phyloP scores from a whole-genome alignment of 2,888 invertebrate species.

The Synanthedon formicaeformis region DNA sequence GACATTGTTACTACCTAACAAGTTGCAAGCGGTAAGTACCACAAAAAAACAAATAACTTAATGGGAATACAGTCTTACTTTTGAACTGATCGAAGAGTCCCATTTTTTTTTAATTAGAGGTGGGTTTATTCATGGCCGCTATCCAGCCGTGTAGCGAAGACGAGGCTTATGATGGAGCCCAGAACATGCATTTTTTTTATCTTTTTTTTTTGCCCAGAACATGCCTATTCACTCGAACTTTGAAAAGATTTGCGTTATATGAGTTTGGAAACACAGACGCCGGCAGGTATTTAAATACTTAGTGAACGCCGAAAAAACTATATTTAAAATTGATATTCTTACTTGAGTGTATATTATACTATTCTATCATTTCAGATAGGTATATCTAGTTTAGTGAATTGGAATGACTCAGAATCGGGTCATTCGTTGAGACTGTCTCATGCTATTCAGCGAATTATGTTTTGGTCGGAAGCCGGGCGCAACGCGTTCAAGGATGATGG shows the following conservation, averaged over 20 bases:
- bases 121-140: too few species aligned
- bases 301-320: neutral
- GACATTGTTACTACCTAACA: slow-evolving; percentile 52
- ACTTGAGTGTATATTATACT: neutral
- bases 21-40: slow-evolving; percentile 42
- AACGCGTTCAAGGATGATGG: slow-evolving; percentile 65
- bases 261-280: too few species aligned
- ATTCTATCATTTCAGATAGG: slow-evolving; percentile 37
- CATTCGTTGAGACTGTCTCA: slow-evolving; percentile 35
- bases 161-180: too few species aligned
- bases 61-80: too few species aligned
- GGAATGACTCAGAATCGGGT: slow-evolving; percentile 14
- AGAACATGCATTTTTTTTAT: too few species aligned
- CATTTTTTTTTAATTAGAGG: too few species aligned
- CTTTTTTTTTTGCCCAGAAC: too few species aligned
- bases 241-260: too few species aligned
- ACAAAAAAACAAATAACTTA: neutral
- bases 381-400: slow-evolving; percentile 29
- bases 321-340: neutral
- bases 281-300: too few species aligned
- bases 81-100: too few species aligned
- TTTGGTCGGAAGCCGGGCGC: slow-evolving; percentile 61
- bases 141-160: too few species aligned
- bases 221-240: too few species aligned
- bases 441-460: slow-evolving; percentile 57